Evolutionary conservation across 1,140 invertebrate species (phyloP), one percentile per base, ranked within the genome.

Genomic region (Meloidogyne exigua): DNA sequence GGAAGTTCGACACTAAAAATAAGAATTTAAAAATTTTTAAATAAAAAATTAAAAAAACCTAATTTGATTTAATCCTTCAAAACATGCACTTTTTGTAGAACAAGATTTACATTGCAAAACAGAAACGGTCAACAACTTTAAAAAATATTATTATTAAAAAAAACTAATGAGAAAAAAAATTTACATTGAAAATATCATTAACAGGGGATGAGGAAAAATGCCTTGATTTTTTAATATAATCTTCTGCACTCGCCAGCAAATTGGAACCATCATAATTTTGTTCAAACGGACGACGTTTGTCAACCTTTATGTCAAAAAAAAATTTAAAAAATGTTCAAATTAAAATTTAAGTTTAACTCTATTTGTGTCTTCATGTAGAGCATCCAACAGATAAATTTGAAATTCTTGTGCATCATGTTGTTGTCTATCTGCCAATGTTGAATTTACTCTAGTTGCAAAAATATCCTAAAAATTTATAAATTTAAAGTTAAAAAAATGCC

Each of bases 341-440:
- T 69, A n/a, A n/a, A 32, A 15, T 76, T 10, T 42, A 21, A 68
- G 10, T 63, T 13, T 15, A 10, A 81, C 80, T 23, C 69, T 65
- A 21, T 77, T 81, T 11, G 76, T 82, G 39, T 82, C 81, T 70
- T 82, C 81, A 42, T 82, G 81, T 15, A 82, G 42, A 15, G 82
- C 77, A 49, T 82, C 82, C 26, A 82, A 39, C n/a, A 82, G 69
- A 67, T 57, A 76, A 39, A 84, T 73, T 71, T 72, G 81, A 66
- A 82, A 82, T 57, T 82, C 81, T 68, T 81, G 81, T 36, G 81
- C 82, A 65, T 82, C 81, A 66, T 82, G 81, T 72, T 82, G 81
- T 15, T 65, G 79, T 36, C 82, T 26, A 69, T 82, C 76, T 36
- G 72, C 80, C 67, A 81, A 49, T 26, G 68, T 32, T 23, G 42